A percentile compares a stretch with the other conserved stretches of the same genome.
These are phyloP conservation scores for Gallinago stenura DNA, from an alignment of 2,797 vertebrate species.

Conservation along the genomic window DNA sequence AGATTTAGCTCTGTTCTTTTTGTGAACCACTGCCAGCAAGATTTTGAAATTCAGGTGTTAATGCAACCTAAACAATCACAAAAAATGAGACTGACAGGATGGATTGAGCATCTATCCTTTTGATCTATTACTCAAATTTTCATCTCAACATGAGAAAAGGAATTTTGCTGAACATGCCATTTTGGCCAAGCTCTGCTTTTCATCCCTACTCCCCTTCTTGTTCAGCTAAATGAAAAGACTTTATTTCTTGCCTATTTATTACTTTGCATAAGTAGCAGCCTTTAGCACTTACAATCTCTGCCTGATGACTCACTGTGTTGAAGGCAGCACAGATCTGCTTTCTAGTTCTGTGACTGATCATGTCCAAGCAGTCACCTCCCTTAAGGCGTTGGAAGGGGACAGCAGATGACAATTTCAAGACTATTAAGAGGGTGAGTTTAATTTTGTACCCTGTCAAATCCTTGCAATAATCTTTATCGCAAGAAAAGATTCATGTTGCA, in stretches of 20 bases:
- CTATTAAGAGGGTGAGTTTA: conserved; percentile 23
- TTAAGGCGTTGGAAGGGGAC: conserved; percentile 8
- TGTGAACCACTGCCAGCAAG: not conserved
- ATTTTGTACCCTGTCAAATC: conserved; percentile 36
- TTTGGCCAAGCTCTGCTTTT: not conserved
- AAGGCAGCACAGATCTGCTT: not conserved
- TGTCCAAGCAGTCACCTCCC: not conserved
- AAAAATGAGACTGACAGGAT: not conserved
- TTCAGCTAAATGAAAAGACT: conserved; percentile 21
- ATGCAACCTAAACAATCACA: not conserved
- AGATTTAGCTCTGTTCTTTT: not conserved
- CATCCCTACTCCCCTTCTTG: not conserved
- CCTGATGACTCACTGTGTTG: not conserved
- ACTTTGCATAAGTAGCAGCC: conserved; percentile 17
- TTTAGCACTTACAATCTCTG: conserved; percentile 4
- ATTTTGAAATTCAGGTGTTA: not conserved
- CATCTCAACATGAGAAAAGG: not conserved
- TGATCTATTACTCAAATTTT: not conserved
- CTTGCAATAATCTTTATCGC: not conserved
- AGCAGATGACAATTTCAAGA: conserved; percentile 28
- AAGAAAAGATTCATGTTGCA: conserved; percentile 5
- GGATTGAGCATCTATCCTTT: not conserved
- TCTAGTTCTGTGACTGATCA: not conserved
- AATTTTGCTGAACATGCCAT: not conserved
- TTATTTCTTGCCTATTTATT: conserved; percentile 14